Evolutionary conservation across 1,140 invertebrate species (phyloP).

Genomic region (Philopotamus ludificatus): DNA sequence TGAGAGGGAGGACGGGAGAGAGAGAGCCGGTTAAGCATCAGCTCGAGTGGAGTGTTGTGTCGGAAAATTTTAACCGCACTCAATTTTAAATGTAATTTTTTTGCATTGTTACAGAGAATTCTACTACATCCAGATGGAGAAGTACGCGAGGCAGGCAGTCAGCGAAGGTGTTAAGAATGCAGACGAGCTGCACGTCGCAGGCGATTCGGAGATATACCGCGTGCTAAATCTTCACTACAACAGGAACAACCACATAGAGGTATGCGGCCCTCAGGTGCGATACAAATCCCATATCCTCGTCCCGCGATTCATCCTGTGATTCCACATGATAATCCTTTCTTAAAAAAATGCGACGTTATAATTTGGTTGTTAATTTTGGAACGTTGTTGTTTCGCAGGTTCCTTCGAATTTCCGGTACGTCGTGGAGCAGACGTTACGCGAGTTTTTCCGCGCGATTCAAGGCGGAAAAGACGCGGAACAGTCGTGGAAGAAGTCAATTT

Average conservation of each 20-base stretch:
- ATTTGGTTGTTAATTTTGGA: not conserved
- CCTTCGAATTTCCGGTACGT: constrained; percentile 95
- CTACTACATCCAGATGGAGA: constrained; percentile 99
- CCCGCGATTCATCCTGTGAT: constrained; percentile 52
- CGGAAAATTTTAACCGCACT: not conserved
- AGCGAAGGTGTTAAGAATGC: constrained; percentile 92
- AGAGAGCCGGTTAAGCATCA: not conserved
- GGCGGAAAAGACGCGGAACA: constrained; percentile 95
- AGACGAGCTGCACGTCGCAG: constrained; percentile 90
- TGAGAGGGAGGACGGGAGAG: not conserved
- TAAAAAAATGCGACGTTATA: not conserved
- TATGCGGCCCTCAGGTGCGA: constrained; percentile 57
- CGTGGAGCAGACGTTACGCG: constrained; percentile 93
- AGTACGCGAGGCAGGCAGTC: constrained; percentile 96
- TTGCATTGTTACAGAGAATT: constrained; percentile 82
- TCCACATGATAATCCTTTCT: not conserved
- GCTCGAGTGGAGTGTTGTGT: constrained; percentile 1
- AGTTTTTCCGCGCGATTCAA: constrained; percentile 98
- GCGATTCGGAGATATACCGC: constrained; percentile 95
- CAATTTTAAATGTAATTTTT: not conserved
- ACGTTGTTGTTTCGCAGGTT: constrained; percentile 71
- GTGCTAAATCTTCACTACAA: constrained; percentile 99
- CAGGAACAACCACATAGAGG: constrained; percentile 99
- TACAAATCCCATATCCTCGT: constrained; percentile 23
- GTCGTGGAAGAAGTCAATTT: constrained; percentile 99